Conservation (phyloP, 1,140 invertebrate species). For the Oppia nitens region DNA sequence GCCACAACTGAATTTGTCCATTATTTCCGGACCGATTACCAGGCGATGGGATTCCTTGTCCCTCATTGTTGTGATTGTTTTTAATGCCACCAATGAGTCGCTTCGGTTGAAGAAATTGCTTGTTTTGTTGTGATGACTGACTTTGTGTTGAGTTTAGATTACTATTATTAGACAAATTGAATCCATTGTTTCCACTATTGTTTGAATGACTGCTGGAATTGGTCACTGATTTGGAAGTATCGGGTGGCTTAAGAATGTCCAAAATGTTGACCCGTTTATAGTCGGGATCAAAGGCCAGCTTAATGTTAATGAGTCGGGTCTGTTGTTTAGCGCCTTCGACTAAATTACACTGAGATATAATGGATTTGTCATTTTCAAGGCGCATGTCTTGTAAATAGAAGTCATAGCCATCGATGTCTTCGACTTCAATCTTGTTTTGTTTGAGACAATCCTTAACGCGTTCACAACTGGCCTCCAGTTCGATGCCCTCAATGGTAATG, state of each 20-base stretch:
- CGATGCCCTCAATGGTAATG: conserved; percentile 16
- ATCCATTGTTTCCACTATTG: too few species aligned
- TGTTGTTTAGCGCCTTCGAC: conserved; percentile 17
- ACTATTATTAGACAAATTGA: too few species aligned
- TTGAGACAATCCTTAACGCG: conserved; percentile 8
- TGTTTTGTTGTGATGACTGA: background rate
- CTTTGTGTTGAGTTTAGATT: background rate
- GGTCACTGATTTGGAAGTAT: conserved; percentile 3
- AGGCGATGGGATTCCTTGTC: conserved; percentile 6
- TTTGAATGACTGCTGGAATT: background rate
- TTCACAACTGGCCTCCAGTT: conserved; percentile 13
- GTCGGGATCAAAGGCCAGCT: conserved; percentile 15
- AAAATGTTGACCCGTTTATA: conserved; percentile 16
- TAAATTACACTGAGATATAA: conserved; percentile 19
- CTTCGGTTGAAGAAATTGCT: conserved; percentile 13
- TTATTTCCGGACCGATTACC: conserved; percentile 21
- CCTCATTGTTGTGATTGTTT: background rate
- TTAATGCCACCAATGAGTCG: conserved; percentile 16
- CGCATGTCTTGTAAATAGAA: conserved; percentile 18
- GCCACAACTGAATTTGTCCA: conserved; percentile 97
- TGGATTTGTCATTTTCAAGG: conserved; percentile 11
- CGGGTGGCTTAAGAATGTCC: conserved; percentile 19
- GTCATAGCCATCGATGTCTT: conserved; percentile 15
- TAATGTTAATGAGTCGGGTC: conserved; percentile 17
- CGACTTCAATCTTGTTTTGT: background rate